These are phyloP conservation scores for Drosophila parthenogenetica DNA, from an alignment of 2,888 invertebrate species.

Conservation along the genomic window DNA sequence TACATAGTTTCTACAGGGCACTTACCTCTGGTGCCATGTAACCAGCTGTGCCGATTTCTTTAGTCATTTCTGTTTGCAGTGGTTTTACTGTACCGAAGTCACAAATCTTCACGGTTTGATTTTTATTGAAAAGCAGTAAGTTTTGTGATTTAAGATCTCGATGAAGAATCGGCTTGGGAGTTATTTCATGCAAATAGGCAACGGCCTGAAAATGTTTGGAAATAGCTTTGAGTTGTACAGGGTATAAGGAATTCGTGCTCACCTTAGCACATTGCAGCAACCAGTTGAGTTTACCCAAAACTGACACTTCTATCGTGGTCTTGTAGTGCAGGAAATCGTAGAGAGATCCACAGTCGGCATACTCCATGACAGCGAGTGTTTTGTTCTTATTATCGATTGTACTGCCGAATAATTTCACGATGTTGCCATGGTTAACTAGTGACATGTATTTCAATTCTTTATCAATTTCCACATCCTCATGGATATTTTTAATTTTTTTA, in stretches of 20 bases:
- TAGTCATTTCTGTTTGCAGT: conserved; percentile 6
- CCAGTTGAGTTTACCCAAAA: conserved; percentile 14
- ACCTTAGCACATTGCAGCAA: conserved; percentile 34
- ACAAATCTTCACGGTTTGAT: conserved; percentile 46
- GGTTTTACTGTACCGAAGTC: conserved; percentile 44
- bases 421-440: conserved; percentile 16
- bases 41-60: conserved; percentile 19
- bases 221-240: neutral
- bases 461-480: neutral
- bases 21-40: conserved; percentile 55
- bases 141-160: conserved; percentile 52
- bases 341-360: conserved; percentile 24
- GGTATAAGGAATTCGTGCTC: neutral
- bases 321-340: conserved; percentile 4
- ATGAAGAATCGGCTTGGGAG: conserved; percentile 35
- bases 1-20: too few species aligned
- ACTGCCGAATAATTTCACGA: conserved; percentile 5
- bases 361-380: conserved; percentile 23
- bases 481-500: neutral
- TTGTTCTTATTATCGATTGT: neutral
- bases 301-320: neutral
- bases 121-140: conserved; percentile 11
- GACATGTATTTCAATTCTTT: conserved; percentile 9
- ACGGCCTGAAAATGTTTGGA: conserved; percentile 29
- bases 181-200: conserved; percentile 34